Evolutionary conservation across 2,113 vertebrate species (phyloP).

Genomic region (Eudyptes chrysolophus): DNA sequence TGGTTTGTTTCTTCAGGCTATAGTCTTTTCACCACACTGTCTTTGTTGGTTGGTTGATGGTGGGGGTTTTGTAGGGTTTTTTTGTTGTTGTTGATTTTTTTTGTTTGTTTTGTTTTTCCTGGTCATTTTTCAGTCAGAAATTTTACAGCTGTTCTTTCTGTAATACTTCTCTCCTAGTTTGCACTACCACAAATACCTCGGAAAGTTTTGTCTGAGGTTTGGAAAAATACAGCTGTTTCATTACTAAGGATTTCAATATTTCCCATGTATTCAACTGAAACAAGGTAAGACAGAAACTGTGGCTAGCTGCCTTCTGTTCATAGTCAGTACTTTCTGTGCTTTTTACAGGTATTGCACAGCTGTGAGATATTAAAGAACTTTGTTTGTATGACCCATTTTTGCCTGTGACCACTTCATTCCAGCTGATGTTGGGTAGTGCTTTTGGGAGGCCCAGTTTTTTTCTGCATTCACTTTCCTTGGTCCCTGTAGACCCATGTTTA

Average conservation of each 20-base stretch:
- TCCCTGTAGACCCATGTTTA: neutral
- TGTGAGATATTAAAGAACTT: neutral
- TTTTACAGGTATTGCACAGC: neutral
- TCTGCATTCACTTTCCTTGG: neutral
- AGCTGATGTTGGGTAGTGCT: neutral
- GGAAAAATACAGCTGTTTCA: neutral
- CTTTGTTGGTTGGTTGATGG: neutral
- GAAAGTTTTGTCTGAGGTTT: neutral
- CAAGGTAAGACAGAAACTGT: neutral
- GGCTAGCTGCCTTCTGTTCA: neutral
- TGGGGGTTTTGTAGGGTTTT: rapidly evolving
- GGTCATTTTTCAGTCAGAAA: neutral
- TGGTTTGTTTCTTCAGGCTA: neutral
- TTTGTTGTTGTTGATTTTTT: no score
- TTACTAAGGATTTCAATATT: neutral
- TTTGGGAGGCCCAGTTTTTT: neutral
- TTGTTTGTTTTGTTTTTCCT: rapidly evolving
- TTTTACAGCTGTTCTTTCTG: neutral
- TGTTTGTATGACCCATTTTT: neutral
- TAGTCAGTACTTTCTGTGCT: neutral
- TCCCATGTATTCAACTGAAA: neutral
- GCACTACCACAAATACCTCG: neutral
- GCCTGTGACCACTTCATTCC: neutral
- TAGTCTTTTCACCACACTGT: neutral
- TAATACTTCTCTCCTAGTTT: neutral